Evolutionary conservation across 2,888 invertebrate species (phyloP).

Genomic region (Thecocarcelia acutangulata): DNA sequence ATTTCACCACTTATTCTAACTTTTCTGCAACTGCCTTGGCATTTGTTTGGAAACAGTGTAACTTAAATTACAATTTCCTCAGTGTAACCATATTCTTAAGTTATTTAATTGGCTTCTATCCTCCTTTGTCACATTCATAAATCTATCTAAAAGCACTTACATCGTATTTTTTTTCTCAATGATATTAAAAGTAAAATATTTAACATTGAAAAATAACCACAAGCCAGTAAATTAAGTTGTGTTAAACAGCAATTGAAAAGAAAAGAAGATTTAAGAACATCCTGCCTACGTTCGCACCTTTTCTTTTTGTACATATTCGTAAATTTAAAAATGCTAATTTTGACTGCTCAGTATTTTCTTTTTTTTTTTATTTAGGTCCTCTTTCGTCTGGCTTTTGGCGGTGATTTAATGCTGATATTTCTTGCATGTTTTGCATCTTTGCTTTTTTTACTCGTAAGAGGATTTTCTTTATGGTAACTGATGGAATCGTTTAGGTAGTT

Average conservation of each 20-base stretch:
- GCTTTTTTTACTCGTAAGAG: slow-evolving; percentile 60
- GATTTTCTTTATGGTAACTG: slow-evolving; percentile 61
- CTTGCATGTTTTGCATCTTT: slow-evolving; percentile 25
- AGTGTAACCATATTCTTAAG: slow-evolving; percentile 9
- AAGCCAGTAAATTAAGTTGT: slow-evolving; percentile 30
- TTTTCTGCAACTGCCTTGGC: background rate
- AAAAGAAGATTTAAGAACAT: slow-evolving; percentile 19
- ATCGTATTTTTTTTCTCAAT: slow-evolving; percentile 40
- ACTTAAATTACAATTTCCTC: slow-evolving; percentile 24
- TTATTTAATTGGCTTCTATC: slow-evolving; percentile 44
- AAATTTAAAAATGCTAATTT: slow-evolving; percentile 58
- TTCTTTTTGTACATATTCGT: background rate
- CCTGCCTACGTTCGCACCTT: slow-evolving; percentile 67
- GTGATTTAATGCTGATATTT: slow-evolving; percentile 50
- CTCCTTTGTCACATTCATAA: slow-evolving; percentile 29
- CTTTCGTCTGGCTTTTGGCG: slow-evolving; percentile 11
- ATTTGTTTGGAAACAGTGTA: slow-evolving; percentile 40
- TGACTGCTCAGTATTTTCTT: slow-evolving; percentile 21
- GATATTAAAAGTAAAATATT: slow-evolving; percentile 2
- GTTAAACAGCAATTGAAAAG: background rate
- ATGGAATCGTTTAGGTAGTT: slow-evolving; percentile 38
- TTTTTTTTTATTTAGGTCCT: background rate
- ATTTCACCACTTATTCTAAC: too few species aligned
- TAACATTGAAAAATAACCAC: background rate
- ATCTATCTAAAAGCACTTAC: slow-evolving; percentile 43